Percentiles rank a stretch among this genome's conserved stretches.
Conservation (phyloP, 1,140 invertebrate species). For the Brachystomella parvula region DNA sequence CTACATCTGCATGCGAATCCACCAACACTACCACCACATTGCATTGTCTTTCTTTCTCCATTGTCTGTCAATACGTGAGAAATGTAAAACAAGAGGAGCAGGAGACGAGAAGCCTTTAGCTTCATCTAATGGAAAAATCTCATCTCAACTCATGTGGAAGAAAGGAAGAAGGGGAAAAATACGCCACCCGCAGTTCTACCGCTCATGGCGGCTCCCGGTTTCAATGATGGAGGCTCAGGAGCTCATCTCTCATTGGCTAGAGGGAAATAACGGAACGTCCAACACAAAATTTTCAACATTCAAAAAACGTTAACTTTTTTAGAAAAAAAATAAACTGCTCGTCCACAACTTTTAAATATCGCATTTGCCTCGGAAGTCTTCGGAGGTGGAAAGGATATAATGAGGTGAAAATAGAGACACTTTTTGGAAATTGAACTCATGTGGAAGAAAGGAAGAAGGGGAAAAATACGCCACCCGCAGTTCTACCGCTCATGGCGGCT, state of each 20-base stretch:
- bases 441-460: neutral
- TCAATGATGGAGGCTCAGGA: neutral
- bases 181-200: neutral
- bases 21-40: neutral
- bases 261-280: neutral
- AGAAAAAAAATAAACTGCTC: too few species aligned
- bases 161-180: neutral
- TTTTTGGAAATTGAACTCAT: too few species aligned
- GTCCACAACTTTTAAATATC: too few species aligned
- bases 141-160: neutral
- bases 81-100: neutral
- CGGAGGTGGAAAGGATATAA: too few species aligned
- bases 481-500: neutral
- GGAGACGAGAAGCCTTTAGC: too few species aligned
- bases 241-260: neutral
- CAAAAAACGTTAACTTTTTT: too few species aligned
- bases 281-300: too few species aligned
- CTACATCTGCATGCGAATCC: constrained; percentile 5
- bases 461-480: constrained; percentile 2
- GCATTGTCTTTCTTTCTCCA: neutral
- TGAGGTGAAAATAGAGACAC: too few species aligned
- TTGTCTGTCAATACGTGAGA: constrained; percentile 12
- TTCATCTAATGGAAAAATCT: neutral
- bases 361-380: too few species aligned
- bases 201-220: neutral